phyloP scores from a whole-genome alignment of 1,140 invertebrate genomes.

The Drosophila nigromelanica region DNA sequence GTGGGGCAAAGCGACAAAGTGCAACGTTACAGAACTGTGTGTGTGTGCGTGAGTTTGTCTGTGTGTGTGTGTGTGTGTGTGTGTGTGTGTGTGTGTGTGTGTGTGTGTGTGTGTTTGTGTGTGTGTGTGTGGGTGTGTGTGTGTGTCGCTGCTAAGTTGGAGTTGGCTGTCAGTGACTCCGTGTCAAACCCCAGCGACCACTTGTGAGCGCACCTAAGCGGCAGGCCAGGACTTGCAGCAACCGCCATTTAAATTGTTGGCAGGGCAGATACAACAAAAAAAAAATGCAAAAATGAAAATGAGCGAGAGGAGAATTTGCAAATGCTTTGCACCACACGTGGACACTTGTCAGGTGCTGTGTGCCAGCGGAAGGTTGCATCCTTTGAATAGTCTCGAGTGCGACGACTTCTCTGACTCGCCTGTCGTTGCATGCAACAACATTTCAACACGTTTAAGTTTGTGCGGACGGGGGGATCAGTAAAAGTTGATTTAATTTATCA shows the following conservation, averaged over 20 bases:
- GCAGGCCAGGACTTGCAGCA: slow-evolving; percentile 52
- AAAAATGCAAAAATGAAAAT: slow-evolving; percentile 18
- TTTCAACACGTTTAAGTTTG: slow-evolving; percentile 23
- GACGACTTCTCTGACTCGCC: slow-evolving; percentile 53
- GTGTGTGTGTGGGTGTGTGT: slow-evolving; percentile 12
- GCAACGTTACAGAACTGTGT: slow-evolving; percentile 19
- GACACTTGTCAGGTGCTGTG: slow-evolving; percentile 56
- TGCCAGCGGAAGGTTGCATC: slow-evolving; percentile 23
- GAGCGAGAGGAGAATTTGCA: slow-evolving; percentile 26
- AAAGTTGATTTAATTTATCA: slow-evolving; percentile 71
- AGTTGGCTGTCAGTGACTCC: slow-evolving; percentile 34
- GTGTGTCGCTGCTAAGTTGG: slow-evolving; percentile 1
- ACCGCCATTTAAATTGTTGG: slow-evolving; percentile 75
- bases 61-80: slow-evolving; percentile 5
- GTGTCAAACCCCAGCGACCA: slow-evolving; percentile 62
- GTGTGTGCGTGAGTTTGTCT: slow-evolving; percentile 20
- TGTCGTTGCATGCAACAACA: slow-evolving; percentile 27
- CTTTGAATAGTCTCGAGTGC: slow-evolving; percentile 62
- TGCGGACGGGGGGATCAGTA: slow-evolving; percentile 1
- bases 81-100: too few relatives aligned
- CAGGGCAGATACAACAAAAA: slow-evolving; percentile 26
- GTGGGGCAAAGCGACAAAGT: slow-evolving; percentile 49
- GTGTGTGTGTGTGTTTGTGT: too few relatives aligned
- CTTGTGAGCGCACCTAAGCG: slow-evolving; percentile 73
- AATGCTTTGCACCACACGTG: slow-evolving; percentile 65